Base-by-base conservation (phyloP, 2,797 vertebrate genomes). In the Tragelaphus eurycerus region DNA sequence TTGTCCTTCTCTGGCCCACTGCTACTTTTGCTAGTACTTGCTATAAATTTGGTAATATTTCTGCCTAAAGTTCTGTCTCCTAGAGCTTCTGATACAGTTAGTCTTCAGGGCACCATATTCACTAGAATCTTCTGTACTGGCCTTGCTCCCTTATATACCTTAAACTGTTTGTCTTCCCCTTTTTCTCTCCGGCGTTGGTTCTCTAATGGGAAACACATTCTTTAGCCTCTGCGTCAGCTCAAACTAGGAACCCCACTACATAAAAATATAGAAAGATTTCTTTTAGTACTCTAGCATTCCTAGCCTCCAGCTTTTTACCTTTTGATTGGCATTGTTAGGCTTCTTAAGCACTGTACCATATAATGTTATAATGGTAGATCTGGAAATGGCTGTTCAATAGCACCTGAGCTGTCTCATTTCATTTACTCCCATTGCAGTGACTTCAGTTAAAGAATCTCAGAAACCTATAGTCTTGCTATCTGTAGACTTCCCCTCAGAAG, bases 251-350 rank as follows among this genome's bases (percentile, higher is more conserved):
- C 78, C n/a, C 19, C 74, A 43, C 21, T 54, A 54, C 23, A 59
- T 84, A 38, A 93, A 90, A 43, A n/a, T 93, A 54, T 31, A 52
- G 74, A 8, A 29, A 76, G 52, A 87, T 25, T 64, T 92, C 25
- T 93, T 97, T 54, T 89, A 91, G 87, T 95, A 59, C 71, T 92
- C 86, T 52, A 85, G n/a, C 59, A 64, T 95, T 90, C 67, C 54
- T 83, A 60, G 48, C 89, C 52, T 92, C 52, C 46, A 78, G 27
- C 38, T 82, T 90, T 67, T 54, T 85, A 21, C 12, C 9, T 95
- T 90, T 95, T 76, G 31, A 67, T 78, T 79, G n/a, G 46, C 10
- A 27, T 64, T 83, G 64, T 78, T 79, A 55, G 7, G 7, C 82
- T 67, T 84, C 83, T 90, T 74, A 95, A 88, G 48, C n/a, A 9